Conservation (phyloP, 2,797 vertebrate genomes). For the Florisuga fusca region DNA sequence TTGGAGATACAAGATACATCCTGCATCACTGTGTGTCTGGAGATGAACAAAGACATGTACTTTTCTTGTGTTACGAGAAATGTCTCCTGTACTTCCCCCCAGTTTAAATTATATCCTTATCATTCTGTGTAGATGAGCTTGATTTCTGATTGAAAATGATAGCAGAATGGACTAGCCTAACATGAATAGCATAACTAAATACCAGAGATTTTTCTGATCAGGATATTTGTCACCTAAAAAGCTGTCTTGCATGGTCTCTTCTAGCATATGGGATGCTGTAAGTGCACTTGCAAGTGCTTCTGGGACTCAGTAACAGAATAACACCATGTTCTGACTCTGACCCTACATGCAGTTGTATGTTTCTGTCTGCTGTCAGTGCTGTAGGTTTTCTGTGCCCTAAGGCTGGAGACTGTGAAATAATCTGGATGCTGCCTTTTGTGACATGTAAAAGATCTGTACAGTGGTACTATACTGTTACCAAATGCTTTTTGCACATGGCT, state of each 20-base stretch:
- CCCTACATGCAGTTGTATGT: neutral
- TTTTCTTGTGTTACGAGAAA: neutral
- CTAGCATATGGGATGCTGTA: neutral
- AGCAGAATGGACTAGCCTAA: neutral
- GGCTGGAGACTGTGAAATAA: constrained; percentile 55
- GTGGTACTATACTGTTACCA: neutral
- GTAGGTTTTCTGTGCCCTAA: constrained; percentile 22
- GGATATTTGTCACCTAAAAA: neutral
- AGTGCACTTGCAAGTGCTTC: constrained; percentile 30
- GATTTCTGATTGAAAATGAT: neutral
- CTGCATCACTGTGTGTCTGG: neutral
- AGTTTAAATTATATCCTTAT: neutral
- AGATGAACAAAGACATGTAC: neutral
- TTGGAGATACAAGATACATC: neutral
- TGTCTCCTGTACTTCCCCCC: neutral
- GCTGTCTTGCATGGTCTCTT: neutral
- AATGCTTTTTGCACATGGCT: neutral
- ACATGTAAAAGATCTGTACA: neutral
- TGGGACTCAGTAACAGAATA: constrained; percentile 46
- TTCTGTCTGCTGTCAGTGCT: constrained; percentile 47
- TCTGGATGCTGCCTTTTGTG: neutral
- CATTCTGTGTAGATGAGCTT: neutral
- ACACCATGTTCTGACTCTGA: constrained; percentile 41
- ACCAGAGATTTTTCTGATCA: neutral
- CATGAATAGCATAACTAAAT: neutral